These are phyloP conservation scores for Crocallis elinguaria DNA, from an alignment of 2,888 invertebrate species.

Conservation along the genomic window DNA sequence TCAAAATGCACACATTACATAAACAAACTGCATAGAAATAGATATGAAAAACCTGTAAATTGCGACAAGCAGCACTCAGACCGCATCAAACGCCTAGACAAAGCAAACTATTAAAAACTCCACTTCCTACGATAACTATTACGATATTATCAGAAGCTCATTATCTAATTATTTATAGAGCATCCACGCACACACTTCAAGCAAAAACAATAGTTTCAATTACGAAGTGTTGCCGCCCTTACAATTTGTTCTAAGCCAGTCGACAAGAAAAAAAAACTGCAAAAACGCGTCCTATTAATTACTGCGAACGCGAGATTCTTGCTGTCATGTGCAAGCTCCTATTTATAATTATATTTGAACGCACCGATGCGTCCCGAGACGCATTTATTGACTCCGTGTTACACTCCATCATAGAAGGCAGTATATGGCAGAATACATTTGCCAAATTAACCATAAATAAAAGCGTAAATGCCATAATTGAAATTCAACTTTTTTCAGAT, in stretches of 20 bases:
- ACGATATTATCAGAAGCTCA: slow-evolving; percentile 33
- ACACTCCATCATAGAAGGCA: slow-evolving; percentile 4
- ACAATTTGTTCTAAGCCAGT: slow-evolving; percentile 36
- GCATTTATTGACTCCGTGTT: slow-evolving; percentile 20
- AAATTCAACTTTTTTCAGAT: slow-evolving; percentile 33
- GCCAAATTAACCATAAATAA: slow-evolving; percentile 16
- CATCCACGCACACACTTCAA: slow-evolving; percentile 30
- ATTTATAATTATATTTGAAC: slow-evolving; percentile 29
- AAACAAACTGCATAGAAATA: not conserved
- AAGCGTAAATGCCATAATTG: slow-evolving; percentile 17
- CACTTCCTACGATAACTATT: slow-evolving; percentile 24
- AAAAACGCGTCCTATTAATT: slow-evolving; percentile 30
- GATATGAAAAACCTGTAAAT: slow-evolving; percentile 13
- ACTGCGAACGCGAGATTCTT: slow-evolving; percentile 29
- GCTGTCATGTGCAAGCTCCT: slow-evolving; percentile 31
- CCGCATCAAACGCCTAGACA: slow-evolving; percentile 18
- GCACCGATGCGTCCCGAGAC: slow-evolving; percentile 24
- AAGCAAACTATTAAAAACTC: slow-evolving; percentile 12
- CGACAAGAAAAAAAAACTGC: slow-evolving; percentile 31
- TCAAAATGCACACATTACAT: slow-evolving; percentile 7
- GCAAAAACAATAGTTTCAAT: slow-evolving; percentile 41
- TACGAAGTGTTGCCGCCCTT: slow-evolving; percentile 38
- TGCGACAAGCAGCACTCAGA: slow-evolving; percentile 8
- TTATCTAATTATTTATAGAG: slow-evolving; percentile 40
- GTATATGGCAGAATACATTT: slow-evolving; percentile 5